Evolutionary conservation across 1,140 invertebrate genomes (phyloP).

Genomic region (Sinella curviseta): DNA sequence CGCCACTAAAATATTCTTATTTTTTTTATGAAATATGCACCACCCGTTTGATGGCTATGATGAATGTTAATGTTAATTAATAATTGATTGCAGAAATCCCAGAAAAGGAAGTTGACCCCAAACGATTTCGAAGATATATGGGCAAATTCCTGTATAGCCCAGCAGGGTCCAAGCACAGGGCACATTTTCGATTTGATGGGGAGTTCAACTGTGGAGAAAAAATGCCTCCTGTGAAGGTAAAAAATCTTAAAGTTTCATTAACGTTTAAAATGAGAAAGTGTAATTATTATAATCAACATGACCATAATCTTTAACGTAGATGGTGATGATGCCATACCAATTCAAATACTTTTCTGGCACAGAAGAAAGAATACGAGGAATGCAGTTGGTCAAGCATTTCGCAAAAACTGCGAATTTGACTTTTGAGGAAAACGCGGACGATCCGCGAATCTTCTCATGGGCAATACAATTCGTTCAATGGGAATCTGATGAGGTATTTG

Average conservation of each 20-base stretch:
- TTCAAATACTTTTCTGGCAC: slow-evolving; percentile 62
- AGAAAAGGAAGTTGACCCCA: not conserved
- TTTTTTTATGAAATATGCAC: too few relatives aligned
- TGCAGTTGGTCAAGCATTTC: slow-evolving; percentile 59
- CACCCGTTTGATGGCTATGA: not conserved
- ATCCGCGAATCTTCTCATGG: not conserved
- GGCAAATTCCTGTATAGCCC: slow-evolving; percentile 71
- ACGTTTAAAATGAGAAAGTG: not conserved
- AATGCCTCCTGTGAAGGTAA: slow-evolving; percentile 61
- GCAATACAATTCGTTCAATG: slow-evolving; percentile 33
- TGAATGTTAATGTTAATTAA: not conserved
- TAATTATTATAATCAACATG: not conserved
- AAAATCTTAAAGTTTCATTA: not conserved
- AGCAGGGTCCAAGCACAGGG: slow-evolving; percentile 66
- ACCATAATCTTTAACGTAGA: slow-evolving; percentile 49
- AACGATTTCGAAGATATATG: slow-evolving; percentile 62
- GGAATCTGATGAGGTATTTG: slow-evolving; percentile 46
- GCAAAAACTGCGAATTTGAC: slow-evolving; percentile 61
- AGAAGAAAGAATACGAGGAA: slow-evolving; percentile 56
- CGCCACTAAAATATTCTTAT: slow-evolving; percentile 50
- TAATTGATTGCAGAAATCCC: slow-evolving; percentile 32
- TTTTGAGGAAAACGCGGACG: slow-evolving; percentile 5
- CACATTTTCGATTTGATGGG: slow-evolving; percentile 66
- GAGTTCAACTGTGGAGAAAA: slow-evolving; percentile 64
- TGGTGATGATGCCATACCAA: slow-evolving; percentile 64